Conservation (phyloP, 2,797 vertebrate genomes). For the Liparis tanakae region DNA sequence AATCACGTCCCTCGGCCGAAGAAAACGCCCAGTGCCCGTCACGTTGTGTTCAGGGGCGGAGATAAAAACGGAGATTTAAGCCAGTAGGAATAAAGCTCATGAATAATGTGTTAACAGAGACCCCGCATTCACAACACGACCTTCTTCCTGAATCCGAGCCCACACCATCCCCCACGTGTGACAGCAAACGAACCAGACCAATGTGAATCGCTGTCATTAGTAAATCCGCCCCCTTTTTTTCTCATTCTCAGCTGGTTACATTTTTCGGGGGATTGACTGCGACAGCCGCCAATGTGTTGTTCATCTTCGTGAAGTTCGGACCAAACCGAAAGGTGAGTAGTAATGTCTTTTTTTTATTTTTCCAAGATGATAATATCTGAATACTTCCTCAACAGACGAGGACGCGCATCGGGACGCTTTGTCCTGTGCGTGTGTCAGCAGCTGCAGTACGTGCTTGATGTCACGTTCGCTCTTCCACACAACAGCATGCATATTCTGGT, state of each 20-base stretch:
- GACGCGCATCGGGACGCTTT: slow-evolving; percentile 42
- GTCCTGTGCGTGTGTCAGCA: slow-evolving; percentile 59
- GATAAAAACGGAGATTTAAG: rapidly evolving
- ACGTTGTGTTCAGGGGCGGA: slow-evolving; percentile 7
- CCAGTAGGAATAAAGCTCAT: slow-evolving; percentile 54
- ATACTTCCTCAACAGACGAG: background rate
- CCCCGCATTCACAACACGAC: slow-evolving; percentile 1
- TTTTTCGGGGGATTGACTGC: slow-evolving; percentile 61
- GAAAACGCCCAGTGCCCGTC: slow-evolving; percentile 59
- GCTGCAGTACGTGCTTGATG: slow-evolving; percentile 51
- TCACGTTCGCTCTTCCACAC: slow-evolving; percentile 63
- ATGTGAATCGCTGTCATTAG: slow-evolving; percentile 53
- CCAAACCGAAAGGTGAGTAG: slow-evolving; percentile 74
- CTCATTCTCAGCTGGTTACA: slow-evolving; percentile 29
- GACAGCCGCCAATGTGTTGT: slow-evolving; percentile 74
- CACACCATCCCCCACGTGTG: slow-evolving; percentile 9
- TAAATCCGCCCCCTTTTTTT: slow-evolving; percentile 60
- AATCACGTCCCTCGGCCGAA: slow-evolving; percentile 39
- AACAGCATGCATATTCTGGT: background rate
- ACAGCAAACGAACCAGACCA: slow-evolving; percentile 50
- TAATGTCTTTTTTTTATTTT: background rate
- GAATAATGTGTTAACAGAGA: slow-evolving; percentile 33
- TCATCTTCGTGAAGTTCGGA: slow-evolving; percentile 59
- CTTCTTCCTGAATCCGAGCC: slow-evolving; percentile 1
- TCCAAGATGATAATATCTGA: background rate